These are phyloP conservation scores for Lissocephala sabroskyi DNA, from an alignment of 2,888 invertebrate species.

Conservation along the genomic window DNA sequence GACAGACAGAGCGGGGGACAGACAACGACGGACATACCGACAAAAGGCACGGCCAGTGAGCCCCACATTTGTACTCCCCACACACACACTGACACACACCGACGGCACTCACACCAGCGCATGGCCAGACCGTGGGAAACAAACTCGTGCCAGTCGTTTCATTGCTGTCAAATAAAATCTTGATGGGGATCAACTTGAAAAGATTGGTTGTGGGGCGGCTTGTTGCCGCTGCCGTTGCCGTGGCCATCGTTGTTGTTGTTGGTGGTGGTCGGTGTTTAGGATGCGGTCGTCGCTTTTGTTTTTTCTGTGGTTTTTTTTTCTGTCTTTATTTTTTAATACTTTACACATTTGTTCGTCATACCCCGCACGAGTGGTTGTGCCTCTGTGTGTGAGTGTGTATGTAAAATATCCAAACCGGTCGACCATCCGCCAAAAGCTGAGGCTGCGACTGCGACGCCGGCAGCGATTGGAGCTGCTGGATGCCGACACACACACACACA, in stretches of 20 bases:
- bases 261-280: slow-evolving; percentile 42
- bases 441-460: slow-evolving; percentile 35
- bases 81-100: slow-evolving; percentile 15
- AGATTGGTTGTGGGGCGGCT: slow-evolving; percentile 61
- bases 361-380: slow-evolving; percentile 11
- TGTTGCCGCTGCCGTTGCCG: slow-evolving; percentile 31
- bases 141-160: slow-evolving; percentile 73
- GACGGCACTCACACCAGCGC: slow-evolving; percentile 41
- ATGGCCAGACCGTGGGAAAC: slow-evolving; percentile 72
- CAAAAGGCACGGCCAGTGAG: slow-evolving; percentile 35
- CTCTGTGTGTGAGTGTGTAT: slow-evolving; percentile 8
- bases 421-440: slow-evolving; percentile 61
- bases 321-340: slow-evolving; percentile 50
- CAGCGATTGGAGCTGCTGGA: slow-evolving; percentile 43
- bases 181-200: slow-evolving; percentile 69
- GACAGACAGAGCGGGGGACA: slow-evolving; percentile 11
- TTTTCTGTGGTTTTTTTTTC: slow-evolving; percentile 34
- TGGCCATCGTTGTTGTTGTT: slow-evolving; percentile 9
- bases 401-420: slow-evolving; percentile 47
- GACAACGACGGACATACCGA: slow-evolving; percentile 36
- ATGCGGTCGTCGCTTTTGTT: slow-evolving; percentile 62
- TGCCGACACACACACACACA: slow-evolving; percentile 59
- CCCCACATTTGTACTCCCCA: slow-evolving; percentile 20
- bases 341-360: slow-evolving; percentile 65
- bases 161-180: slow-evolving; percentile 72